phyloP scores from a whole-genome alignment of 2,113 vertebrate species.

The Agapornis roseicollis region DNA sequence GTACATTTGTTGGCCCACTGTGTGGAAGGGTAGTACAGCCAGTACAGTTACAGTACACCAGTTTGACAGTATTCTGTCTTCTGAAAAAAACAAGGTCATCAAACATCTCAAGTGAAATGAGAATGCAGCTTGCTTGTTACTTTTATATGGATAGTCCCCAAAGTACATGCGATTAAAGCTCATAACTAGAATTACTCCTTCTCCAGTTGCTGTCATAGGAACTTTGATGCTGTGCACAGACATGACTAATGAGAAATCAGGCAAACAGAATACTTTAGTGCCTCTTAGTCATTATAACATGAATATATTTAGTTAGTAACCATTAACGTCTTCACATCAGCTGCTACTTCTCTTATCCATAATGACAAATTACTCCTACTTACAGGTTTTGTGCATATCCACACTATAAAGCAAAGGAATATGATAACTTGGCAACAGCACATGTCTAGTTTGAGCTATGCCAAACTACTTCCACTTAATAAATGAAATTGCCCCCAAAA shows the following conservation, averaged over 20 bases:
- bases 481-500: background rate
- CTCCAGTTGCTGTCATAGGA: background rate
- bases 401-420: background rate
- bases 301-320: background rate
- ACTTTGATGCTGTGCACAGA: background rate
- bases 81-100: background rate
- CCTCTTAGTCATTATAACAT: background rate
- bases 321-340: background rate
- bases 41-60: background rate
- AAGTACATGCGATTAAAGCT: background rate
- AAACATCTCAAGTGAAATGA: background rate
- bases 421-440: background rate
- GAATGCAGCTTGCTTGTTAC: background rate
- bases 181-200: background rate
- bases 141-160: background rate
- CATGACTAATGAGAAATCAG: background rate
- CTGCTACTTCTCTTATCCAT: background rate
- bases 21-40: background rate
- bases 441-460: background rate
- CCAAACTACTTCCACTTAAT: background rate
- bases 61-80: background rate
- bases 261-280: background rate
- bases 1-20: background rate
- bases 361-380: background rate
- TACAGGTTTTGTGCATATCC: background rate